Evolutionary conservation across 1,140 invertebrate genomes (phyloP).

Genomic region (Drosophila micromelanica): DNA sequence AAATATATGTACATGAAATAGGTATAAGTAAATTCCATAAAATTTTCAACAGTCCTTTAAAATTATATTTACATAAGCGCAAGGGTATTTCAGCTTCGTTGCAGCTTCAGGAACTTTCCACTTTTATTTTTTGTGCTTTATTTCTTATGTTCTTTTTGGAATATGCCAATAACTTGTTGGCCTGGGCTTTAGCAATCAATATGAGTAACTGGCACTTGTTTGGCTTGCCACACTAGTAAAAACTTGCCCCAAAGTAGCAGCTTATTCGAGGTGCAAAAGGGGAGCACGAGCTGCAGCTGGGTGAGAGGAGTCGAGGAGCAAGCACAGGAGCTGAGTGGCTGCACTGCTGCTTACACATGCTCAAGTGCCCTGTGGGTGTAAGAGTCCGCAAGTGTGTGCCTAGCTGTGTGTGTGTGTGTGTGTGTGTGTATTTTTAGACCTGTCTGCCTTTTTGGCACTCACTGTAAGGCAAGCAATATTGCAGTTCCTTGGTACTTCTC

Average conservation of each 20-base stretch:
- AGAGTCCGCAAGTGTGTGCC: not conserved
- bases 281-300: not conserved
- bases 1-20: too few relatives aligned
- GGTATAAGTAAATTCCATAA: too few relatives aligned
- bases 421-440: conserved; percentile 66
- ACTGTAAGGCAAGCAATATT: conserved; percentile 63
- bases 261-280: conserved; percentile 49
- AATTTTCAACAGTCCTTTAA: too few relatives aligned
- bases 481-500: conserved; percentile 56
- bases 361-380: conserved; percentile 29
- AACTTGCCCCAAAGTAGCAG: conserved; percentile 48
- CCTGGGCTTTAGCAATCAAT: conserved; percentile 67
- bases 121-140: not conserved
- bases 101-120: not conserved
- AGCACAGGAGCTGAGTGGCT: conserved; percentile 50
- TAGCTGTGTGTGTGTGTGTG: conserved; percentile 14
- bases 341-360: conserved; percentile 30
- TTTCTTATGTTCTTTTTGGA: not conserved
- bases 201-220: conserved; percentile 72
- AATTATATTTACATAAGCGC: not conserved
- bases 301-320: conserved; percentile 9
- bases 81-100: not conserved
- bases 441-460: conserved; percentile 63
- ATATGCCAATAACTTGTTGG: conserved; percentile 26
- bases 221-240: conserved; percentile 60